These are phyloP conservation scores for Choristoneura rosaceana DNA, from an alignment of 2,888 invertebrate species.

Conservation along the genomic window DNA sequence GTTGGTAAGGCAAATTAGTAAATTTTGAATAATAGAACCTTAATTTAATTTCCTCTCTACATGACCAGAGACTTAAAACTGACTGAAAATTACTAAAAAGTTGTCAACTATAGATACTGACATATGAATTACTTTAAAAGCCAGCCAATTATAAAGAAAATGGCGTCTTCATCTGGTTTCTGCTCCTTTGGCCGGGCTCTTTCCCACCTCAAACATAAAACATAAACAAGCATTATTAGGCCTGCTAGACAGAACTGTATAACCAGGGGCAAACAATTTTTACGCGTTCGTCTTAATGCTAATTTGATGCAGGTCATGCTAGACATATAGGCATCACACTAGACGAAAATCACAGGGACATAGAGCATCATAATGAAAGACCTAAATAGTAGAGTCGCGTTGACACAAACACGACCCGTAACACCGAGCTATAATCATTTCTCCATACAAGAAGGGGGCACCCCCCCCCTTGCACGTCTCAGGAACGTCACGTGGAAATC, in stretches of 20 bases:
- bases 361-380: slow-evolving; percentile 69
- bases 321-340: slow-evolving; percentile 51
- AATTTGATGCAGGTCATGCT: slow-evolving; percentile 43
- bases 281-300: slow-evolving; percentile 14
- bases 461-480: slow-evolving; percentile 50
- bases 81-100: no score
- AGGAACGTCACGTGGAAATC: slow-evolving; percentile 54
- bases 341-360: slow-evolving; percentile 57
- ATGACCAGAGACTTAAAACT: no score
- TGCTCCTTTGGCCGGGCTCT: no score
- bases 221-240: slow-evolving; percentile 25
- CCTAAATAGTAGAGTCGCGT: slow-evolving; percentile 53
- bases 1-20: no score
- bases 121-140: no score
- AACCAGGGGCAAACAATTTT: slow-evolving; percentile 21
- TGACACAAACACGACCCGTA: slow-evolving; percentile 79
- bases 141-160: no score
- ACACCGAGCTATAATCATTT: slow-evolving; percentile 64
- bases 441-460: slow-evolving; percentile 57
- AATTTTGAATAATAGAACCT: no score
- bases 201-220: no score
- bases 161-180: no score
- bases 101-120: no score
- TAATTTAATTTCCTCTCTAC: no score
- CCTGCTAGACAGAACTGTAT: slow-evolving; percentile 14